Evolutionary conservation across 2,113 vertebrate species (phyloP).

Genomic region (Neotoma lepida): DNA sequence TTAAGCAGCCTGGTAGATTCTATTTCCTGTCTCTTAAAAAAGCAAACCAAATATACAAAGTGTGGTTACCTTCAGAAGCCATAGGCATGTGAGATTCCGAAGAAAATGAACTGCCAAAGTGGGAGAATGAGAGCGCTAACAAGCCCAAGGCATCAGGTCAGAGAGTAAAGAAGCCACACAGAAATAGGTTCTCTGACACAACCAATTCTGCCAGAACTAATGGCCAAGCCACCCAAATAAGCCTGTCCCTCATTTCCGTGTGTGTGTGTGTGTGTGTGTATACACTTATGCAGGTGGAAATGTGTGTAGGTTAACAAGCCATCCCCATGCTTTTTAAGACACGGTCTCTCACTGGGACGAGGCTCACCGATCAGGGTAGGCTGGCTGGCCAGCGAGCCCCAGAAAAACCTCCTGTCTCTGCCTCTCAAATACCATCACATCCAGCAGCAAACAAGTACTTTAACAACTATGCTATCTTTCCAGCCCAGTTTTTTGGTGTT

Average conservation of each 20-base stretch:
- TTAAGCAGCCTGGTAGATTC: neutral
- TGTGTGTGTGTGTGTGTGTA: neutral
- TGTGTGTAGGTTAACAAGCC: neutral
- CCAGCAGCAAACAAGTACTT: neutral
- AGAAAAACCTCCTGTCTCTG: neutral
- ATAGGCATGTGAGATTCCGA: neutral
- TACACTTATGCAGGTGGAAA: neutral
- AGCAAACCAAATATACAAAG: conserved; percentile 10
- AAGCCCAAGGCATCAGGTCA: neutral
- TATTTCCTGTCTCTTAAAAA: neutral
- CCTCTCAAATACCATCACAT: neutral
- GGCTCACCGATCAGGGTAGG: neutral
- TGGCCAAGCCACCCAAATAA: neutral
- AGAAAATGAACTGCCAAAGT: conserved; percentile 9
- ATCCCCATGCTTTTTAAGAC: neutral
- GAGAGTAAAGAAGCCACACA: neutral
- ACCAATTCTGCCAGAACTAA: neutral
- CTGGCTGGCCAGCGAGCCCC: neutral
- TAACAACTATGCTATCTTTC: neutral
- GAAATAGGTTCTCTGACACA: neutral
- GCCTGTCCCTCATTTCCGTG: no score
- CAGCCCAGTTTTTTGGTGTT: neutral
- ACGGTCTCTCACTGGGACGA: neutral
- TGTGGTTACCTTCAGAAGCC: neutral
- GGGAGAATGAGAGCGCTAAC: neutral